Evolutionary conservation across 2,113 vertebrate species (phyloP).

Genomic region (Sebastes schlegelii): DNA sequence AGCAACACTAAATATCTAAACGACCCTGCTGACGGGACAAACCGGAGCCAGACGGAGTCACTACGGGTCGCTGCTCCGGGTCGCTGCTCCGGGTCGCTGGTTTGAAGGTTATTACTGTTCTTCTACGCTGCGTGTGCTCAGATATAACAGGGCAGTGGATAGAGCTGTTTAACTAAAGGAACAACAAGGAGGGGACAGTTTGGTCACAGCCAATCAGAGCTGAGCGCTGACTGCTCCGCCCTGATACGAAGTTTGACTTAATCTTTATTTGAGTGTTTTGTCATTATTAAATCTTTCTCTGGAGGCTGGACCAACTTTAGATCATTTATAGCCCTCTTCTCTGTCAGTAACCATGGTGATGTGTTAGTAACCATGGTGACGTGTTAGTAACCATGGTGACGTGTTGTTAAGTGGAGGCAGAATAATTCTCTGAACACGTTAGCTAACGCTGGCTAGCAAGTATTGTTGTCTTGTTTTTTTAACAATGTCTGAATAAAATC

Average conservation of each 20-base stretch:
- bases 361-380: too few relatives aligned
- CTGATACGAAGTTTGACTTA: not conserved
- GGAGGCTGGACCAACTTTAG: not conserved
- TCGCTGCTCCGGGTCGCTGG: not conserved
- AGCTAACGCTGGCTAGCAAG: too few relatives aligned
- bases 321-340: too few relatives aligned
- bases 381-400: too few relatives aligned
- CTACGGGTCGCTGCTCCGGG: not conserved
- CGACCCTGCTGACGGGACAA: slow-evolving; percentile 17
- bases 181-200: slow-evolving; percentile 22
- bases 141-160: slow-evolving; percentile 57
- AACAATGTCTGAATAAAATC: too few relatives aligned
- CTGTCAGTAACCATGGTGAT: too few relatives aligned
- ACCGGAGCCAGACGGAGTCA: slow-evolving; percentile 1
- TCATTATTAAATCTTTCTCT: not conserved
- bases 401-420: too few relatives aligned
- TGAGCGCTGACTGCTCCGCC: not conserved
- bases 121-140: slow-evolving; percentile 1
- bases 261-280: not conserved
- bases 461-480: too few relatives aligned
- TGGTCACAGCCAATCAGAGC: slow-evolving; percentile 3
- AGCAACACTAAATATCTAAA: slow-evolving; percentile 43
- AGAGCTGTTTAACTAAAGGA: slow-evolving; percentile 20
- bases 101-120: not conserved
- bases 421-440: too few relatives aligned